Percentiles rank a stretch among this genome's conserved stretches.
Conservation (phyloP, 2,888 invertebrate species). For the Ischnura elegans region DNA sequence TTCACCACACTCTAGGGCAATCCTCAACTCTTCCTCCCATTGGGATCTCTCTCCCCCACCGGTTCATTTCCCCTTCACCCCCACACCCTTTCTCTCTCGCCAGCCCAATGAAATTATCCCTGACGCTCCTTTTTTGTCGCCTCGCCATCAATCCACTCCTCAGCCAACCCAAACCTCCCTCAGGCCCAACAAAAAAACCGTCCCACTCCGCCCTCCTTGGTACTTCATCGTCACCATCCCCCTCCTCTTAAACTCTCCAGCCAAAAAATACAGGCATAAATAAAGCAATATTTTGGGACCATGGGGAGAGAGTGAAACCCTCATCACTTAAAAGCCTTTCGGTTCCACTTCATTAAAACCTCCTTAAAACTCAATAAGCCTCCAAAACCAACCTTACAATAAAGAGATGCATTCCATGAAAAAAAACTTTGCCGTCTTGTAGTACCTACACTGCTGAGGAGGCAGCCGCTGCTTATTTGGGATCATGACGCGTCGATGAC, state of each 20-base stretch:
- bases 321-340: neutral
- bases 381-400: too few species aligned
- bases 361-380: neutral
- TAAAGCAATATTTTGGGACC: neutral
- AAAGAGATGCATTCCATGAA: too few species aligned
- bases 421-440: too few species aligned
- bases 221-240: neutral
- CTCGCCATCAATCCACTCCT: neutral
- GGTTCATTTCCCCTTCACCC: neutral
- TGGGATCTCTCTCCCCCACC: neutral
- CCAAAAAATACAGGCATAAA: neutral
- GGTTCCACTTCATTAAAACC: neutral
- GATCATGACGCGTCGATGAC: too few species aligned
- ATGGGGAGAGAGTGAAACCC: neutral
- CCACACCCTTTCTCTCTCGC: neutral
- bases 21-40: neutral
- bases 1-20: neutral
- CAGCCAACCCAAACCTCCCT: neutral
- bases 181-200: neutral
- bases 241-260: neutral
- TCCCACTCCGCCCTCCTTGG: neutral
- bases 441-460: too few species aligned
- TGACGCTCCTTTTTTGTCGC: neutral
- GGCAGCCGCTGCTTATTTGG: too few species aligned
- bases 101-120: conserved; percentile 49